A percentile compares a stretch with the other conserved stretches of the same genome.
These are phyloP conservation scores for Maccullochella peelii DNA, from an alignment of 2,113 vertebrate species.

Conservation along the genomic window DNA sequence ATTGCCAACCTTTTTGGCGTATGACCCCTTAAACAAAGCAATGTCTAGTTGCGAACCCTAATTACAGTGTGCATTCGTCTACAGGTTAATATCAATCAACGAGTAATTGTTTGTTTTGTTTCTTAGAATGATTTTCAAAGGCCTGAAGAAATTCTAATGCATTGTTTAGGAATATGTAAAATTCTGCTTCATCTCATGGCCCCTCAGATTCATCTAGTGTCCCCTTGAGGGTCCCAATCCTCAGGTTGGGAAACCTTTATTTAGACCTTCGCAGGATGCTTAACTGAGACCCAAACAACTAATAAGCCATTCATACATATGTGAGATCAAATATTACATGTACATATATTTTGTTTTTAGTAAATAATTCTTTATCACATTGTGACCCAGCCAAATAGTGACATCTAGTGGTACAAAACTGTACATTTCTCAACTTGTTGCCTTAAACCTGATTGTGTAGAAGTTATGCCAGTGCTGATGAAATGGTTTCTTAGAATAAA, in stretches of 20 bases:
- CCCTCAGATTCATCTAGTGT: not conserved
- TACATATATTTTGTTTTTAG: not conserved
- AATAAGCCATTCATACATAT: too few relatives aligned
- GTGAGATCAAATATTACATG: not conserved
- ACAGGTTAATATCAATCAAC: not conserved
- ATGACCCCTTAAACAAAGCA: not conserved
- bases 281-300: not conserved
- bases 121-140: not conserved
- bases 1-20: not conserved
- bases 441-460: not conserved
- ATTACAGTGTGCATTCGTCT: not conserved
- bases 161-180: too few relatives aligned
- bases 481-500: not conserved
- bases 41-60: not conserved
- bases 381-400: not conserved
- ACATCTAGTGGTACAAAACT: not conserved
- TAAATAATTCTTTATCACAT: not conserved
- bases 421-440: not conserved
- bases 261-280: not conserved
- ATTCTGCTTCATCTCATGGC: not conserved
- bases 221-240: not conserved
- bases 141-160: not conserved
- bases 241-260: not conserved
- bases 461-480: not conserved
- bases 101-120: not conserved